Evolutionary conservation across 2,888 invertebrate species (phyloP).

Genomic region (Tetragonula carbonaria): DNA sequence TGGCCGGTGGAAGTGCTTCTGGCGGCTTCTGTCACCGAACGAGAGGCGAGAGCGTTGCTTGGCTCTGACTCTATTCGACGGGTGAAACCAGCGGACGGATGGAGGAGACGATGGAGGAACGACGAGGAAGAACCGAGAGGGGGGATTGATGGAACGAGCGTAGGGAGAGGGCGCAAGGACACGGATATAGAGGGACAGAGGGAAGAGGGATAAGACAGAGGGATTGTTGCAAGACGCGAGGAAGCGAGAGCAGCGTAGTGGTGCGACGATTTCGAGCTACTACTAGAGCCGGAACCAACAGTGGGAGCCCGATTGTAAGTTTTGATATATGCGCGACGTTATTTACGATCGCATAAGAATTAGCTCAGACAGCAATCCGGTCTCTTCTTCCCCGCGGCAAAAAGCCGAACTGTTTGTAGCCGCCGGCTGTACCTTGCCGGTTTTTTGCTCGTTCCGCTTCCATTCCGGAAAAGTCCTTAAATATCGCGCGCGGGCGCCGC

Average conservation of each 20-base stretch:
- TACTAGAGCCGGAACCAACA: slow-evolving; percentile 31
- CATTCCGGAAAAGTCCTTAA: slow-evolving; percentile 73
- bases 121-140: not conserved
- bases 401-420: slow-evolving; percentile 57
- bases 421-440: slow-evolving; percentile 50
- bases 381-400: slow-evolving; percentile 48
- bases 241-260: not conserved
- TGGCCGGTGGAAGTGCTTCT: slow-evolving; percentile 71
- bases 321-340: slow-evolving; percentile 82
- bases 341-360: slow-evolving; percentile 83
- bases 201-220: slow-evolving; percentile 48
- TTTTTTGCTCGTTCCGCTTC: slow-evolving; percentile 61
- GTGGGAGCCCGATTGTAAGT: slow-evolving; percentile 76
- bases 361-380: slow-evolving; percentile 75
- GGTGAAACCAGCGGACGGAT: not conserved
- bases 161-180: not conserved
- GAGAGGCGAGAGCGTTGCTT: slow-evolving; percentile 17
- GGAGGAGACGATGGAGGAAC: not conserved
- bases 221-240: slow-evolving; percentile 50
- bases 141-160: slow-evolving; percentile 6
- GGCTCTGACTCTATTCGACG: slow-evolving; percentile 8
- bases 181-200: not conserved
- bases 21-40: slow-evolving; percentile 50
- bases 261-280: slow-evolving; percentile 56
- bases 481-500: slow-evolving; percentile 49